Base-by-base conservation (phyloP, 2,888 invertebrate species). In the Caenorhabditis uteleia region DNA sequence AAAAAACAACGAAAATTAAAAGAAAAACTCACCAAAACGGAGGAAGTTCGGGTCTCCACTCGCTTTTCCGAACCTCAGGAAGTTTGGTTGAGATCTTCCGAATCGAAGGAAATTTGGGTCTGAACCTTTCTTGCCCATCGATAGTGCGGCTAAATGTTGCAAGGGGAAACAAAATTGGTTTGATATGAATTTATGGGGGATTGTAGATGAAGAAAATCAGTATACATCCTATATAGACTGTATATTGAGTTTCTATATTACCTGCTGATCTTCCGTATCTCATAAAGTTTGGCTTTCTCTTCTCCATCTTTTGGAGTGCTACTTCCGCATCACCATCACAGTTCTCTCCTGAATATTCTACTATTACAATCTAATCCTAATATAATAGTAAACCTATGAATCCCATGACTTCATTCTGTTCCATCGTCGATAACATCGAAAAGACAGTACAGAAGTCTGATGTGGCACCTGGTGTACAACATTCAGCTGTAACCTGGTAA, bases 251-350 rank as follows among this genome's bases (percentile, higher is more conserved):
- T n/a, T n/a, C n/a, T n/a, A 18, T 12, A 47, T 53, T 34, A 70
- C 71, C 66, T 34, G 72, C 57, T 18, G 75, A 77, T 40, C 80
- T 62, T 39, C 81, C 81, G 54, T 76, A 81, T 58, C 81, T 66
- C 65, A 81, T 77, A 54, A 81, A 81, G 66, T 80, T 81, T 6
- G 80, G 80, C 61, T 80, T 80, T 55, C 80, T 72, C 59, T 81
- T 81, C 48, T 79, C 77, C 75, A 79, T 74, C 40, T 54, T 65
- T 46, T 75, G 74, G 42, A 75, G 49, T 18, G 71, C 77, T 43
- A 64, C 67, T 12, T 75, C 73, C 33, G 68, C 68, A 49, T 78
- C 75, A 48, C 74, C 77, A 25, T 77, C 70, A 55, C 79, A 79
- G 57, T 69, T 72, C 33, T 77, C 75, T 42, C 78, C 78, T 68